A percentile compares a stretch with the other conserved stretches of the same genome.
Conservation (phyloP, 2,113 vertebrate genomes). For the Ursus arctos region DNA sequence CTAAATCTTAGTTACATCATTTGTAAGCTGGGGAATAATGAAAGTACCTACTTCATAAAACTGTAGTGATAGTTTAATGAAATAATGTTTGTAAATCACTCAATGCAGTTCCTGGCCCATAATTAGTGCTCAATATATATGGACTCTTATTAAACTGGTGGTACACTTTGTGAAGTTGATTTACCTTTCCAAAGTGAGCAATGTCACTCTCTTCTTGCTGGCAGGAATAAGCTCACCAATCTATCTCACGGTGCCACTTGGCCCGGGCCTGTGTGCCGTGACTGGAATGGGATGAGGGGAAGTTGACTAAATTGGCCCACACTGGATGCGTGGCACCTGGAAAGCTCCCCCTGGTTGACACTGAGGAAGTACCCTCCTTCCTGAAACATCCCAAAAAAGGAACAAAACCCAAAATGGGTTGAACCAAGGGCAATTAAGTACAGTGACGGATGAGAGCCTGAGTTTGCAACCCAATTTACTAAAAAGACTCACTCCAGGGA, state of each 20-base stretch:
- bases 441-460: not conserved
- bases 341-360: not conserved
- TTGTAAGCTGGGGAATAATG: constrained; percentile 76
- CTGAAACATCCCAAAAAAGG: not conserved
- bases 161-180: constrained; percentile 73
- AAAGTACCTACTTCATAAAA: constrained; percentile 76
- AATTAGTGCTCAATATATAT: constrained; percentile 83
- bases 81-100: constrained; percentile 83
- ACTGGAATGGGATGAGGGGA: not conserved
- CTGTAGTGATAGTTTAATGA: constrained; percentile 77
- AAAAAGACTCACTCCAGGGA: not conserved
- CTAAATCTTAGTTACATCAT: constrained; percentile 78
- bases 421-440: not conserved
- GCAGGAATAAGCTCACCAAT: constrained; percentile 26
- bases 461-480: not conserved
- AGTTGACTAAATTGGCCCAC: not conserved
- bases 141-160: constrained; percentile 74
- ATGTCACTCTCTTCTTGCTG: constrained; percentile 65
- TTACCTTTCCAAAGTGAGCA: constrained; percentile 68
- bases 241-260: not conserved
- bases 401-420: not conserved
- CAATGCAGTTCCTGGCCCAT: constrained; percentile 64
- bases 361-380: not conserved
- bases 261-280: not conserved
- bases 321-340: not conserved